phyloP scores from a whole-genome alignment of 2,797 vertebrate genomes.

The Aeoliscus strigatus region DNA sequence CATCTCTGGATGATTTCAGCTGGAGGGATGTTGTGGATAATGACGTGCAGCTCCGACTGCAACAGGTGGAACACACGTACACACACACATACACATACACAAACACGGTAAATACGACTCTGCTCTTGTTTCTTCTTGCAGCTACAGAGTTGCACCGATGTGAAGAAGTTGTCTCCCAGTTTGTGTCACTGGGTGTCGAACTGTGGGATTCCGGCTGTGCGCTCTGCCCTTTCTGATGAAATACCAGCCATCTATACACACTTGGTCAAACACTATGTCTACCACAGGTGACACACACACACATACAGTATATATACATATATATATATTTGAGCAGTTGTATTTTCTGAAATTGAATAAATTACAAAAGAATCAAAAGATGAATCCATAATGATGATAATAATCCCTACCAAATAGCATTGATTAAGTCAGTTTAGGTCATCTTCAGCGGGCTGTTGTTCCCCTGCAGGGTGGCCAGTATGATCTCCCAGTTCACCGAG shows the following conservation, averaged over 20 bases:
- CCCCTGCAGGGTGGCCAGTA: slow-evolving; percentile 57
- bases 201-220: slow-evolving; percentile 60
- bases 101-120: too few species aligned
- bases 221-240: slow-evolving; percentile 35
- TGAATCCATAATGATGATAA: too few species aligned
- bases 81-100: neutral
- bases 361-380: too few species aligned
- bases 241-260: slow-evolving; percentile 47
- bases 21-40: slow-evolving; percentile 55
- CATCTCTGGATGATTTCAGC: slow-evolving; percentile 53
- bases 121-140: slow-evolving; percentile 14
- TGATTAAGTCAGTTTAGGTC: neutral
- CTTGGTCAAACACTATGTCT: slow-evolving; percentile 60
- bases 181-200: slow-evolving; percentile 59
- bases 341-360: too few species aligned
- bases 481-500: slow-evolving; percentile 66
- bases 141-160: slow-evolving; percentile 38
- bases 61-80: slow-evolving; percentile 44
- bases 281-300: slow-evolving; percentile 42
- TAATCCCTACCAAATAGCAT: too few species aligned
- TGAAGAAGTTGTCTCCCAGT: slow-evolving; percentile 36
- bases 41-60: slow-evolving; percentile 48
- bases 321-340: neutral
- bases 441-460: neutral
- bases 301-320: neutral